These are phyloP conservation scores for Tachysurus vachellii DNA, from an alignment of 2,113 vertebrate genomes.

Conservation along the genomic window DNA sequence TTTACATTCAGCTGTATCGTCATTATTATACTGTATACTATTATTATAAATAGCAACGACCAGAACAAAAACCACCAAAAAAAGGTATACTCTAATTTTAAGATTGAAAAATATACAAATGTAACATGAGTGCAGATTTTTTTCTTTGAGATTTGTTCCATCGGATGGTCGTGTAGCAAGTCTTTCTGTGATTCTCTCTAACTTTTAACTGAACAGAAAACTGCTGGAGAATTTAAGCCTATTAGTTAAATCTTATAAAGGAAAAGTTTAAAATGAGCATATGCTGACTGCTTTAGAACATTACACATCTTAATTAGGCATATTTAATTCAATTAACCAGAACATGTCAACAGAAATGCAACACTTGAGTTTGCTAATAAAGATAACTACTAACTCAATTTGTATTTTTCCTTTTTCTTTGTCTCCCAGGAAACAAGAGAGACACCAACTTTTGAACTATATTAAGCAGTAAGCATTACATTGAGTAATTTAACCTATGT, in stretches of 20 bases:
- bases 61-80: background rate
- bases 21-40: background rate
- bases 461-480: no score
- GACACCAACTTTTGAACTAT: background rate
- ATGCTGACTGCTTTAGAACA: background rate
- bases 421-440: background rate
- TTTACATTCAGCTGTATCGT: background rate
- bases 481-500: background rate
- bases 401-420: background rate
- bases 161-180: background rate
- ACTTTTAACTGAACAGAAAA: background rate
- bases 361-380: background rate
- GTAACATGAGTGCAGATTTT: background rate
- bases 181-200: background rate
- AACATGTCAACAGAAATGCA: background rate
- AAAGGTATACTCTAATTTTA: background rate
- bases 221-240: background rate
- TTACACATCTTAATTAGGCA: background rate
- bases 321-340: slow-evolving; percentile 8
- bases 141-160: background rate
- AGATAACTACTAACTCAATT: background rate
- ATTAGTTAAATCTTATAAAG: background rate
- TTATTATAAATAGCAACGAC: no score
- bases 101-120: background rate
- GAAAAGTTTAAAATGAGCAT: background rate